Evolutionary conservation across 2,888 invertebrate species (phyloP), one percentile per base, ranked within the genome.

Genomic region (Seira musarum): DNA sequence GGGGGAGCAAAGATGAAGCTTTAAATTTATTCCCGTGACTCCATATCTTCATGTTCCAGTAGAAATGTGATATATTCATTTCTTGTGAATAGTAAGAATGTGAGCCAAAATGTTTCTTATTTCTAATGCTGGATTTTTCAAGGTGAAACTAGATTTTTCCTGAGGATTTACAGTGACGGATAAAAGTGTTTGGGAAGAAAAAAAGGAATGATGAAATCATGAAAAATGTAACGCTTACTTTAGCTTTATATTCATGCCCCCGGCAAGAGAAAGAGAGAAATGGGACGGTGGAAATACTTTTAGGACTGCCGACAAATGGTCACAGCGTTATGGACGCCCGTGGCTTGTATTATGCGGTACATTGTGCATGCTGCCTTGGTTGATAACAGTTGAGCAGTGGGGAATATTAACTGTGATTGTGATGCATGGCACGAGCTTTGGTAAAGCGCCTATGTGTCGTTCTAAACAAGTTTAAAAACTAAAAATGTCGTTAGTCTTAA

Each of bases 121-220:
- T 25, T 74, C 81, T 81, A 80, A 83, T n/a, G n/a, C 81, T 81
- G 80, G 83, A 83, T 81, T 75, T 83, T 76, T 74, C 24, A 63
- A 24, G 22, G 49, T 35, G 13, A 57, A 66, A 40, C 40, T 35
- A 49, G 19, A 46, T 68, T n/a, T 49, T 49, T 49, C 15, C 49
- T n/a, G 17, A 2, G 49, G 13, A n/a, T 49, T 13, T 49, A 13
- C 2, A 49, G 15, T n/a, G 49, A 49, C 3, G 49, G 49, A 49
- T n/a, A 49, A 8, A 49, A n/a, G 49, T 49, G 49, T 13, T 8
- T 30, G 49, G 49, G 49, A n/a, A 49, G 15, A 3, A 13, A 68
- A 5, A 3, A 49, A 53, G 53, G 46, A 30, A 65, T 30, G 30
- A 24, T 15, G 25, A 40, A 15, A 40, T 15, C 10, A 66, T 22